Evolutionary conservation across 2,888 invertebrate genomes (phyloP), one percentile per base, ranked within the genome.

Genomic region (Chirona hameri): DNA sequence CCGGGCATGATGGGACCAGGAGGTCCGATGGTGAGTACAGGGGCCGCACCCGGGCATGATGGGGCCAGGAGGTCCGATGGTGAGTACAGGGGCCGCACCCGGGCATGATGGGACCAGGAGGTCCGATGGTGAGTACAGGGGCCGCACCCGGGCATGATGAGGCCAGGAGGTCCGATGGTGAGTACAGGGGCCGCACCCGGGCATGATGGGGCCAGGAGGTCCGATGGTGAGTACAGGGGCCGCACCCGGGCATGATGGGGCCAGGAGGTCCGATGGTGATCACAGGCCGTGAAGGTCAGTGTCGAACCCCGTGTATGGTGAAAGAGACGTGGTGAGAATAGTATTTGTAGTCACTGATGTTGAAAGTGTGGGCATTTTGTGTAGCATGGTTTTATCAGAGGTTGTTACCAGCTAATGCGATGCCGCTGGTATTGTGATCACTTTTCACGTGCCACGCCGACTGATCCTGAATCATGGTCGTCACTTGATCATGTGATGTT

Each of bases 31-130:
- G 87, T 84, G 39, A 84, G 83, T 65, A 24, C n/a, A n/a, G 93
- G 93, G 92, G 24, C 91, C 91, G 0, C 91, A 90, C 69, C 92
- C 92, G 91, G 84, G 84, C 0, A 91, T 91, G 0, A 90, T 90
- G 88, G 90, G 91, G 0, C 90, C 90, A 27, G 84, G 84, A 81
- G 86, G 86, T 5, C 86, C 86, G 18, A 86, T 86, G 83, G 87
- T 84, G 39, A 84, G 83, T 65, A 24, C n/a, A n/a, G 93, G 93
- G 92, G 24, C 91, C 91, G 0, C 91, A 90, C 69, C 92, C 92
- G 91, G 84, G 84, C 0, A 91, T 91, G 0, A 90, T 90, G 88
- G 90, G 91, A 0, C 90, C 90, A 27, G 84, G 84, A 81, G 86
- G 86, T 5, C 86, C 86, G 18, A 86, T 86, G 83, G 87, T 84